Percentiles rank a stretch among this genome's conserved stretches.
Conservation (phyloP, 1,140 invertebrate species). For the Chelonus insularis region DNA sequence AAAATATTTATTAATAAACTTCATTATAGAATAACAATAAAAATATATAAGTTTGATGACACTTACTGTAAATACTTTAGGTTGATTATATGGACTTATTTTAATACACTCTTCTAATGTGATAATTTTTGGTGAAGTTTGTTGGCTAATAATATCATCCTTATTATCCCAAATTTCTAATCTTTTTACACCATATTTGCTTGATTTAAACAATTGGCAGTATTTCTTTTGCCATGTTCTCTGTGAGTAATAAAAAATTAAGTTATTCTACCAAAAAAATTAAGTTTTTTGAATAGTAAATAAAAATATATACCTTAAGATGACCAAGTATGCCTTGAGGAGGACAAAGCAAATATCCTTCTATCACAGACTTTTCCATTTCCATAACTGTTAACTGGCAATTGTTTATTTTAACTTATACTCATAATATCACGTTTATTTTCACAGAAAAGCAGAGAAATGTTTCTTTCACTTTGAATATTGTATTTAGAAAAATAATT, state of each 20-base stretch:
- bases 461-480: too few species aligned
- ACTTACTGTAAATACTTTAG: constrained; percentile 63
- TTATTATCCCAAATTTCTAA: constrained; percentile 82
- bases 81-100: constrained; percentile 69
- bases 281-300: constrained; percentile 16
- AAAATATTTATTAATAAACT: not conserved
- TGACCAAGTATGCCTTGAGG: constrained; percentile 66
- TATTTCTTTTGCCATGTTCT: constrained; percentile 80
- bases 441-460: too few species aligned
- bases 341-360: constrained; percentile 70
- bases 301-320: constrained; percentile 53
- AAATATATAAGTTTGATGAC: not conserved
- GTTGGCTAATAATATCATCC: constrained; percentile 68
- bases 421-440: too few species aligned
- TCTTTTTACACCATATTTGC: constrained; percentile 80
- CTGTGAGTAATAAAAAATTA: constrained; percentile 52
- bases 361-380: constrained; percentile 67
- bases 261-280: not conserved
- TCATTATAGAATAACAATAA: not conserved
- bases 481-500: too few species aligned
- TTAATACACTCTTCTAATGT: constrained; percentile 84
- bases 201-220: constrained; percentile 76
- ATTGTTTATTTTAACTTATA: too few species aligned
- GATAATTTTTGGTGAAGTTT: constrained; percentile 71
- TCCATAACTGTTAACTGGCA: too few species aligned